Evolutionary conservation across 2,113 vertebrate genomes (phyloP).

Genomic region (Ellobius talpinus): DNA sequence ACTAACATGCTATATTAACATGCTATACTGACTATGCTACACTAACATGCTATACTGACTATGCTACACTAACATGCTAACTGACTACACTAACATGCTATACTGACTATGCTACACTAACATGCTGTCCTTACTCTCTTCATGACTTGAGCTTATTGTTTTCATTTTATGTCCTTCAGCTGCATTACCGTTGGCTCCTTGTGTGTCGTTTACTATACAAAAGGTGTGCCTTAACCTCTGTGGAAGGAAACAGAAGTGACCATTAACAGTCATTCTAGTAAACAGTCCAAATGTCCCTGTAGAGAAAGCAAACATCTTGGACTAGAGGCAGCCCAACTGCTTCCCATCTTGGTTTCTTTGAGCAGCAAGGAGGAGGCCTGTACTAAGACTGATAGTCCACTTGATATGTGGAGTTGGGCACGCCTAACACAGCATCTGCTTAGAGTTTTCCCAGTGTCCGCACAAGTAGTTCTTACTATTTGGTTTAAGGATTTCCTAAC

Average conservation of each 20-base stretch:
- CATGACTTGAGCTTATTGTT: neutral
- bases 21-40: too few relatives aligned
- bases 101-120: too few relatives aligned
- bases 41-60: too few relatives aligned
- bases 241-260: constrained; percentile 54
- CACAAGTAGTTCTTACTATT: neutral
- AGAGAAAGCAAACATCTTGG: neutral
- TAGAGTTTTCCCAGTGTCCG: neutral
- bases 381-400: neutral
- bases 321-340: neutral
- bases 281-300: neutral
- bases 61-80: too few relatives aligned
- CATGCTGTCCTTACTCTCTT: constrained; percentile 55
- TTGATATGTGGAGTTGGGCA: neutral
- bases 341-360: neutral
- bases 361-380: neutral
- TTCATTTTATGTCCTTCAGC: neutral
- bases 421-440: neutral
- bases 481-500: neutral
- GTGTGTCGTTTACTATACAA: neutral
- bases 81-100: too few relatives aligned
- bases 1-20: too few relatives aligned
- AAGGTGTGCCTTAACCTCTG: neutral
- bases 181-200: neutral
- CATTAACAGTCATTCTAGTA: neutral